Conservation (phyloP, 1,140 invertebrate genomes). For the Cardiocondyla obscurior region DNA sequence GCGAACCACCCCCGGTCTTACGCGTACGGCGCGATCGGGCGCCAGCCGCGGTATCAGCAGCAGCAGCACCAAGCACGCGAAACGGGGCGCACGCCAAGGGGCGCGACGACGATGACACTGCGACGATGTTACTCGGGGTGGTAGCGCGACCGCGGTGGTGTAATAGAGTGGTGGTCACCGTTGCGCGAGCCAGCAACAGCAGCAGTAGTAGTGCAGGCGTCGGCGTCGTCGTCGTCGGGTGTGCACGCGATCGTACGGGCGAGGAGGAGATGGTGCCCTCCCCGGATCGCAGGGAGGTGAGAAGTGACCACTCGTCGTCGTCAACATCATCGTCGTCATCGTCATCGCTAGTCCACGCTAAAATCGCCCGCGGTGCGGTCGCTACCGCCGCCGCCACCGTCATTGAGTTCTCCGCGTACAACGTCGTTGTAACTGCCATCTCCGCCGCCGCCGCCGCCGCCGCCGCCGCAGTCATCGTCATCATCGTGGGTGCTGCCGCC, state of each 20-base stretch:
- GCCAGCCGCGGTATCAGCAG: background rate
- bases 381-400: background rate
- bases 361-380: background rate
- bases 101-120: conserved; percentile 67
- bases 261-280: conserved; percentile 68
- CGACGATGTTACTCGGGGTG: conserved; percentile 67
- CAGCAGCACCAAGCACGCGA: conserved; percentile 16
- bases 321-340: conserved; percentile 12
- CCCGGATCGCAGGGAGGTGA: conserved; percentile 58
- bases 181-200: conserved; percentile 30
- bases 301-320: conserved; percentile 53
- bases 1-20: conserved; percentile 19
- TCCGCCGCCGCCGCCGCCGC: background rate
- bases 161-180: conserved; percentile 51
- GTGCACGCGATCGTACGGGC: conserved; percentile 68
- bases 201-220: conserved; percentile 62
- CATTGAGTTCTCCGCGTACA: background rate
- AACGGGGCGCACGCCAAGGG: conserved; percentile 45
- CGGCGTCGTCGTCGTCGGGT: conserved; percentile 67
- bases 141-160: conserved; percentile 63
- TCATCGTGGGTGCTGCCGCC: background rate
- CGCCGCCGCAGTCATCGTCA: background rate
- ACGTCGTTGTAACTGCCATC: background rate
- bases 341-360: conserved; percentile 13
- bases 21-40: conserved; percentile 24